phyloP scores from a whole-genome alignment of 2,113 vertebrate genomes.

The Pterocles orientalis region DNA sequence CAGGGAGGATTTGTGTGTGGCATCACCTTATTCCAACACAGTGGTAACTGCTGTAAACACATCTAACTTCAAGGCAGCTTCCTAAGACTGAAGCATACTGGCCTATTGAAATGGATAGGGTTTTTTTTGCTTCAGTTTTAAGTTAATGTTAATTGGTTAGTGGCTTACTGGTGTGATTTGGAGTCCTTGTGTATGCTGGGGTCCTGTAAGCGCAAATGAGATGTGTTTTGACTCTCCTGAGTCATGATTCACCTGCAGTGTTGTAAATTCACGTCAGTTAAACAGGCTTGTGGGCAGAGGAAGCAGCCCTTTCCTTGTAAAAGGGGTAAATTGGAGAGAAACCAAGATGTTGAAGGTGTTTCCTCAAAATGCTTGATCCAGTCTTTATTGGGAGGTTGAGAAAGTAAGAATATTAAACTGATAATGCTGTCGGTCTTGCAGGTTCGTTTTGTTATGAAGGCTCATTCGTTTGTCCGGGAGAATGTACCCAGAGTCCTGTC shows the following conservation, averaged over 20 bases:
- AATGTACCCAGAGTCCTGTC: conserved; percentile 85
- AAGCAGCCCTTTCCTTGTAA: not conserved
- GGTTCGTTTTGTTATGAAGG: conserved; percentile 95
- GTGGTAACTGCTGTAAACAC: not conserved
- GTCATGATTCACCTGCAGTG: not conserved
- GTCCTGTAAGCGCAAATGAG: not conserved
- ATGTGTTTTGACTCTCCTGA: not conserved
- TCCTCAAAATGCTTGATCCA: not conserved
- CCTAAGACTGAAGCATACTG: not conserved
- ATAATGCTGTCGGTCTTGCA: conserved; percentile 37
- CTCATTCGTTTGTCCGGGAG: conserved; percentile 90
- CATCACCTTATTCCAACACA: not conserved
- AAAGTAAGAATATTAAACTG: not conserved
- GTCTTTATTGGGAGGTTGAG: not conserved
- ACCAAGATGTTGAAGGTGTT: not conserved
- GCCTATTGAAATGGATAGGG: not conserved
- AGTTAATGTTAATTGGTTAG: not conserved
- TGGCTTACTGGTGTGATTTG: not conserved
- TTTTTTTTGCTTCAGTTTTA: not conserved
- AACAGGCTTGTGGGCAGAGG: not conserved
- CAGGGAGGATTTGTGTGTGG: not conserved
- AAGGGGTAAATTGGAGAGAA: not conserved
- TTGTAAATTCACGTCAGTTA: not conserved
- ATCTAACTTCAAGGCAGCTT: not conserved
- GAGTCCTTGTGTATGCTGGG: not conserved